These are phyloP conservation scores for Menidia menidia DNA, from an alignment of 2,797 vertebrate species.

Conservation along the genomic window DNA sequence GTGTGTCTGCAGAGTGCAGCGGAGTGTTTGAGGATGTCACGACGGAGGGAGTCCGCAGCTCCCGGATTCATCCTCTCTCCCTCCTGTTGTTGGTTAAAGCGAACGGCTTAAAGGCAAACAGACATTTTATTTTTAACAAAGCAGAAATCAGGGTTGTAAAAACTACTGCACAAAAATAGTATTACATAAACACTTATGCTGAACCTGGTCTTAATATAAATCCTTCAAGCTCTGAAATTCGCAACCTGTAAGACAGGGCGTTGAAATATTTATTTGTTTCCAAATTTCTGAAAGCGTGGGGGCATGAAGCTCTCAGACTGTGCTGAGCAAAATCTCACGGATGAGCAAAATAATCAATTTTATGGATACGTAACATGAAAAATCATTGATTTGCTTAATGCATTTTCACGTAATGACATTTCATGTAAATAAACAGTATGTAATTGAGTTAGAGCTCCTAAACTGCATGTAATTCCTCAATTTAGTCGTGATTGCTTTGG, in stretches of 20 bases:
- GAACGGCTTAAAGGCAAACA: constrained; percentile 21
- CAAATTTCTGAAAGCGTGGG: no score
- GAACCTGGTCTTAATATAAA: neutral
- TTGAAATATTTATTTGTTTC: no score
- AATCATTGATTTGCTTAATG: no score
- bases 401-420: no score
- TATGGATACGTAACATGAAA: no score
- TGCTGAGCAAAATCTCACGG: no score
- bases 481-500: neutral
- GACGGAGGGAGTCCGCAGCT: constrained; percentile 32
- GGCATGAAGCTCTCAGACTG: no score
- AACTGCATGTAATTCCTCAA: neutral
- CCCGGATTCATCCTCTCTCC: constrained; percentile 20
- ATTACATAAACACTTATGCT: neutral
- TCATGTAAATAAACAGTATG: no score
- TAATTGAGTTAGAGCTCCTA: no score
- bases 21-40: constrained; percentile 63
- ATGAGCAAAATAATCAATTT: no score
- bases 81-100: constrained; percentile 42
- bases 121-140: neutral
- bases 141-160: constrained; percentile 17
- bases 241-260: no score
- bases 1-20: constrained; percentile 78
- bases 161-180: neutral
- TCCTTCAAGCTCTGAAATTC: neutral